Base-by-base conservation (phyloP, 2,888 invertebrate species). In the Sthenelais limicola region DNA sequence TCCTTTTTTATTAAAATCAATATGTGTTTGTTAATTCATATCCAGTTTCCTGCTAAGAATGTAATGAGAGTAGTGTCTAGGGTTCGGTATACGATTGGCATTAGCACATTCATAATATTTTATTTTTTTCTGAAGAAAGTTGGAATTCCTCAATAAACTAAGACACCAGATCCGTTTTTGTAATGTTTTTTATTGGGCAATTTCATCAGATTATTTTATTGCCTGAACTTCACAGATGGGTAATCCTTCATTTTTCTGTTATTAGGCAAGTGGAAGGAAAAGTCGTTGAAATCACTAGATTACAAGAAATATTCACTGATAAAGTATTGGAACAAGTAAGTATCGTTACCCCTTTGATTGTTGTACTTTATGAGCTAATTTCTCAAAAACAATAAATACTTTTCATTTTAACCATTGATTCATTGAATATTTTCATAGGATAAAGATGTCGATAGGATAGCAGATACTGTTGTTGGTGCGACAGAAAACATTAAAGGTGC, bases 401-500 rank as follows among this genome's bases (percentile, higher is more conserved):
- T n/a, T n/a, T n/a, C n/a, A n/a, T n/a, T n/a, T n/a, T n/a, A n/a
- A n/a, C n/a, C n/a, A n/a, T n/a, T n/a, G n/a, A n/a, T n/a, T n/a
- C n/a, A n/a, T n/a, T n/a, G n/a, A n/a, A n/a, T n/a, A 35, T 4
- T 21, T 49, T 77, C 79, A 3, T 72, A 88, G 90, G 97, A 98
- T 84, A 93, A 93, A 82, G 96, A 97, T 82, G 94, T 99, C 79
- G 96, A 97, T 81, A 90, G 94, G 79, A 93, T 99, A 86, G 92
- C 94, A 47, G 94, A 93, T 71, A 93, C 94, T 5, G 95, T 97
- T 0, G 92, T 96, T 26, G 94, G 95, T 0, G 92, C 97, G 0
- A 97, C 97, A 0, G 98, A 98, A 88, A 97, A 98, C 88, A 93
- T 99, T 21, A 94, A 93, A 84, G 95, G 95, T 88, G 98, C 96